Conservation (phyloP, 2,797 vertebrate genomes). For the Bovichtus variegatus region DNA sequence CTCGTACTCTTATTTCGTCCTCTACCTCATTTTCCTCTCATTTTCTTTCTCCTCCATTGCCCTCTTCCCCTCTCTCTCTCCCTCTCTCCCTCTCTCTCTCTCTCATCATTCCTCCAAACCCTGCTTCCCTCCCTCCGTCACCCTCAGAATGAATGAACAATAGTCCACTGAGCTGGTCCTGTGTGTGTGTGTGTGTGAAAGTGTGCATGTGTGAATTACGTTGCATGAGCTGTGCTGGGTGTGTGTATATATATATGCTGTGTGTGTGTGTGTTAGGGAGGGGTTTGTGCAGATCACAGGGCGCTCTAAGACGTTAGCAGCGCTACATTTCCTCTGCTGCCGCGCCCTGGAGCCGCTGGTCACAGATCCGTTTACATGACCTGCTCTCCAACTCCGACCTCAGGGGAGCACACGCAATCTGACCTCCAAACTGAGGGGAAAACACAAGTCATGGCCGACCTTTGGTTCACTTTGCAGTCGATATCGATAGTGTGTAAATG, state of each 20-base stretch:
- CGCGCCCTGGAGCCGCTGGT: constrained; percentile 44
- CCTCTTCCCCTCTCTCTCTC: constrained; percentile 21
- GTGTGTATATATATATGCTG: background rate
- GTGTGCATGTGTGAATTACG: constrained; percentile 43
- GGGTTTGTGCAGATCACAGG: constrained; percentile 56
- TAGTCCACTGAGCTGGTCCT: constrained; percentile 59
- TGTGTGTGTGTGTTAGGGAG: constrained; percentile 45
- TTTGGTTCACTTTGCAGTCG: background rate
- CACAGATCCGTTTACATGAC: constrained; percentile 69
- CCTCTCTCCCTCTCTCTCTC: constrained; percentile 20
- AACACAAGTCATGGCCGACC: background rate
- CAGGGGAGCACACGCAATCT: constrained; percentile 58
- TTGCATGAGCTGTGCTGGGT: constrained; percentile 1
- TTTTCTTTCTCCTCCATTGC: constrained; percentile 38
- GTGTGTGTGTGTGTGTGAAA: constrained; percentile 36
- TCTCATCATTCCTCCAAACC: constrained; percentile 38
- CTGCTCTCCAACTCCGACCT: constrained; percentile 46
- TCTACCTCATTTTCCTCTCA: constrained; percentile 64
- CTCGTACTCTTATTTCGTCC: constrained; percentile 59
- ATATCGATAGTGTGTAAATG: background rate
- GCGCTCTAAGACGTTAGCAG: constrained; percentile 54
- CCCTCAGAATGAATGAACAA: constrained; percentile 75
- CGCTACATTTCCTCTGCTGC: constrained; percentile 65
- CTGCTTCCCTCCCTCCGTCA: constrained; percentile 39
- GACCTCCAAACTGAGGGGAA: constrained; percentile 50